These are phyloP conservation scores for Carollia perspicillata DNA, from an alignment of 2,113 vertebrate species.

Conservation along the genomic window DNA sequence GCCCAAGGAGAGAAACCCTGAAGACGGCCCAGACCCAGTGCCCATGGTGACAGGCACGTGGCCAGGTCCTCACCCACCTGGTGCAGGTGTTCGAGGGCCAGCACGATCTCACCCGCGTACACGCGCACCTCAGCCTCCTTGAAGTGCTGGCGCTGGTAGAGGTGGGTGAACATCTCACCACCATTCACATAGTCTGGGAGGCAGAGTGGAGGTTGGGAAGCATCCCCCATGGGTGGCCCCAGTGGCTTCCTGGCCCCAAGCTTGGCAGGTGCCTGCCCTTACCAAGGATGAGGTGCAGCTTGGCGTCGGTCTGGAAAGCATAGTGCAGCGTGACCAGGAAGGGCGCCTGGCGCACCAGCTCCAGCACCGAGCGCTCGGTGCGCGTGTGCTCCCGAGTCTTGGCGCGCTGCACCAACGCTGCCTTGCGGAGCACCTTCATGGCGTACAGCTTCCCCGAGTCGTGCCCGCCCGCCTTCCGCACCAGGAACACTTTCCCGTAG, in stretches of 20 bases:
- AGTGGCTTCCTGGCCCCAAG: not conserved
- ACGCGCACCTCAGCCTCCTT: constrained; percentile 90
- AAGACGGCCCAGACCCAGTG: not conserved
- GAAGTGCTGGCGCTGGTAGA: constrained; percentile 94
- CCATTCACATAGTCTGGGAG: constrained; percentile 91
- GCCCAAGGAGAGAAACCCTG: not conserved
- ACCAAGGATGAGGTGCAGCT: constrained; percentile 94
- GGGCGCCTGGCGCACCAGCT: constrained; percentile 92
- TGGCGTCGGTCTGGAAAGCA: constrained; percentile 94
- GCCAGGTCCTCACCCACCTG: constrained; percentile 83
- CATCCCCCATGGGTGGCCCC: rapidly evolving
- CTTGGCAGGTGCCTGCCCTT: not conserved
- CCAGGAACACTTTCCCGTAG: constrained; percentile 94
- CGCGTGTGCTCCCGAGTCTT: constrained; percentile 93
- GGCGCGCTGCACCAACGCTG: constrained; percentile 91
- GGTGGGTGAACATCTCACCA: constrained; percentile 94
- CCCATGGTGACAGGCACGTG: not conserved
- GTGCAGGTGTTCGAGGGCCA: constrained; percentile 92
- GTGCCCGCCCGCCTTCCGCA: constrained; percentile 91
- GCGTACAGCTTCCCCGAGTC: constrained; percentile 91
- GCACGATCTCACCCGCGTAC: constrained; percentile 91
- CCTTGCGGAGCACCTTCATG: constrained; percentile 96
- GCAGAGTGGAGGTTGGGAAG: not conserved
- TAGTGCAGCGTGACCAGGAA: constrained; percentile 95
- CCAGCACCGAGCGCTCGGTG: constrained; percentile 92